Percentiles rank a stretch among this genome's conserved stretches.
phyloP scores from a whole-genome alignment of 2,797 vertebrate genomes.

The Channa striata region DNA sequence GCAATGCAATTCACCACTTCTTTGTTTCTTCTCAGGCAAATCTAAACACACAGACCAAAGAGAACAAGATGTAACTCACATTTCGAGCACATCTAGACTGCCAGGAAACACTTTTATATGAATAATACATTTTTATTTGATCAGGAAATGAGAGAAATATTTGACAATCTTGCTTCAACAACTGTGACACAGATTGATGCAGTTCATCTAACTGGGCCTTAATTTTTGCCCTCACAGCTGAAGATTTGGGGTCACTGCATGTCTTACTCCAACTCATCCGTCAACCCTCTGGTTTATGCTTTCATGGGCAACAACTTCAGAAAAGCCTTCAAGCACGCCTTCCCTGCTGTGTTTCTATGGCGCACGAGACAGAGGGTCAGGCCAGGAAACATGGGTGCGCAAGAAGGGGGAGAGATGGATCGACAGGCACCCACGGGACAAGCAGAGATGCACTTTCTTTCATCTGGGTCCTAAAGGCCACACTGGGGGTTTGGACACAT shows the following conservation, averaged over 20 bases:
- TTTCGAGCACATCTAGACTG: no score
- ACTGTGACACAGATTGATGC: accelerated
- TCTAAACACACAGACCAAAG: no score
- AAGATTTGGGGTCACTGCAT: conserved; percentile 87
- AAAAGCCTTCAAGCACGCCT: conserved; percentile 83
- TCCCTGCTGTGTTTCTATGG: conserved; percentile 78
- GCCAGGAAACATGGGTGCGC: conserved; percentile 39
- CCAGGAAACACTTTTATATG: no score
- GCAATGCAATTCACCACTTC: no score
- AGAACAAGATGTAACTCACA: no score
- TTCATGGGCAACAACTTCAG: conserved; percentile 87
- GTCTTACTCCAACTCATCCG: conserved; percentile 86
- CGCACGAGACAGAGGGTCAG: conserved; percentile 43
- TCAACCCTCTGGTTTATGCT: conserved; percentile 83
- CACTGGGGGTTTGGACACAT: conserved; percentile 15
- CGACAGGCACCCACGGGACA: conserved; percentile 52
- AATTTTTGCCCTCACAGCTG: conserved; percentile 50
- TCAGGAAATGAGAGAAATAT: no score
- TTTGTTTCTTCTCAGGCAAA: no score
- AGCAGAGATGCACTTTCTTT: conserved; percentile 73
- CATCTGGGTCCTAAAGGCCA: conserved; percentile 70
- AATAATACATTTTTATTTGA: no score
- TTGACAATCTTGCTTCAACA: not conserved
- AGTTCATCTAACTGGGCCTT: not conserved
- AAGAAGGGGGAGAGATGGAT: conserved; percentile 36